Evolutionary conservation across 2,888 invertebrate species (phyloP).

Genomic region (Cerceris ruficornis): DNA sequence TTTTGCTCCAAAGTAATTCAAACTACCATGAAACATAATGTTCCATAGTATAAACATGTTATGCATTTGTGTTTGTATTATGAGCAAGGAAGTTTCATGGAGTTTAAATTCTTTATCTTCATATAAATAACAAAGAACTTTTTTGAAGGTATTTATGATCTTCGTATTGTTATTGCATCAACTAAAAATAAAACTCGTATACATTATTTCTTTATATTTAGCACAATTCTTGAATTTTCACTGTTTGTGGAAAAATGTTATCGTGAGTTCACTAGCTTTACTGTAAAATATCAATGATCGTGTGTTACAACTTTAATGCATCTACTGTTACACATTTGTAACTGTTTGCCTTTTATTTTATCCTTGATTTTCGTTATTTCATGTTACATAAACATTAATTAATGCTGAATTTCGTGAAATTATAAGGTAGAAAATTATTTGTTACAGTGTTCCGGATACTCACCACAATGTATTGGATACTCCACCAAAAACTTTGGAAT

Average conservation of each 20-base stretch:
- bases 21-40: constrained; percentile 16
- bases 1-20: constrained; percentile 1
- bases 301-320: constrained; percentile 9
- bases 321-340: constrained; percentile 6
- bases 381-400: constrained; percentile 4
- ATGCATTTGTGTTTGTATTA: constrained; percentile 33
- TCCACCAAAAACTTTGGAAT: constrained; percentile 73
- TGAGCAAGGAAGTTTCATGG: constrained; percentile 22
- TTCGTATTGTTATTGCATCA: constrained; percentile 19
- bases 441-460: constrained; percentile 66
- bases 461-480: constrained; percentile 66
- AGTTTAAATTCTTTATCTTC: constrained; percentile 21
- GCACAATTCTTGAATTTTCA: neutral
- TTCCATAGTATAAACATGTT: constrained; percentile 27
- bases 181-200: constrained; percentile 19
- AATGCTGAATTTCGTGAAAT: neutral
- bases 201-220: constrained; percentile 1
- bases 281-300: constrained; percentile 10
- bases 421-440: constrained; percentile 14
- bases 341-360: constrained; percentile 11
- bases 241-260: too few relatives aligned
- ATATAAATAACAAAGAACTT: constrained; percentile 6
- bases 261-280: constrained; percentile 15
- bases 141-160: constrained; percentile 19
- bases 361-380: constrained; percentile 28